Evolutionary conservation across 2,888 invertebrate species (phyloP), one percentile per base, ranked within the genome.

Genomic region (Tetragnatha montana): DNA sequence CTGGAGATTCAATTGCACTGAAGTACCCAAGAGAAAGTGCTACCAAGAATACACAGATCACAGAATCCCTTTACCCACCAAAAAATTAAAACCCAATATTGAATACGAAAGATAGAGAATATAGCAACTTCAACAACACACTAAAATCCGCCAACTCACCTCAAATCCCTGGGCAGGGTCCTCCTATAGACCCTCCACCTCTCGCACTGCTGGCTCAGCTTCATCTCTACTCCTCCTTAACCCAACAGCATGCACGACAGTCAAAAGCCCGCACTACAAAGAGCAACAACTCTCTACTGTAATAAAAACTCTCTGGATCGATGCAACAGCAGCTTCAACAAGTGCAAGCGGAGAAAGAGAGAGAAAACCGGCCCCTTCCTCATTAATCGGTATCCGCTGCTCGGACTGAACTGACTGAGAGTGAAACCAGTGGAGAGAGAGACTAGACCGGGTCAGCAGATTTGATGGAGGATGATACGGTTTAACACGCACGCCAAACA

Each of bases 101-200:
- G n/a, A n/a, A n/a, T n/a, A n/a, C n/a, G n/a, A n/a, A n/a, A n/a
- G n/a, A n/a, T n/a, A n/a, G n/a, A n/a, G n/a, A n/a, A n/a, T n/a
- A n/a, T n/a, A 35, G 4, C 60, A 10, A 8, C 60, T 60, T 10
- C 17, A 17, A 60, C 10, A 60, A 7, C 12, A 60, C 35, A 35
- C 6, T 69, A 69, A 8, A 60, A 60, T 8, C 12, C 10, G 12
- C 8, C 6, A 10, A 79, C 88, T 83, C 71, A 88, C 88, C 60
- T 74, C 74, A 83, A 60, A 74, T 88, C 88, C 14, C 88, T 60
- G 10, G 21, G n/a, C 12, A 88, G 78, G 17, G 88, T 88, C 35
- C 83, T 60, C 47, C 22, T 88, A 17, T 88, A 88, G 22, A 88
- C 88, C 22, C 73, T 60, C 14, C 82, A 68, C 79, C 78, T 82